Conservation (phyloP, 2,888 invertebrate species). For the Drosophila quinaria region DNA sequence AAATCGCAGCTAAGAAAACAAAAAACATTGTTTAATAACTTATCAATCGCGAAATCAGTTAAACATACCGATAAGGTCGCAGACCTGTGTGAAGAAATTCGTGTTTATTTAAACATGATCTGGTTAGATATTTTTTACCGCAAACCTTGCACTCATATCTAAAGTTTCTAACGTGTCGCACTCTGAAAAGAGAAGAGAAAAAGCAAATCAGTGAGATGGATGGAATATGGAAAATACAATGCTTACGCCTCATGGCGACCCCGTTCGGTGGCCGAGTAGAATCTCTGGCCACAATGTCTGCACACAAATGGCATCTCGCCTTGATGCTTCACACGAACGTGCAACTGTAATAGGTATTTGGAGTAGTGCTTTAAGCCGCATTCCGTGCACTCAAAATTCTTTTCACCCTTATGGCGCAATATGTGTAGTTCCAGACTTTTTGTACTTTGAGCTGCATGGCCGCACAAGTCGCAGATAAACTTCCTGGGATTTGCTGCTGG, state of each 20-base stretch:
- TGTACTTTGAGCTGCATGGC: constrained; percentile 25
- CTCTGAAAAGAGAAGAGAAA: constrained; percentile 23
- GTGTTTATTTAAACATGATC: constrained; percentile 81
- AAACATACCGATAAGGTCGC: constrained; percentile 46
- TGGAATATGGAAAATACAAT: background rate
- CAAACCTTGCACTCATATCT: constrained; percentile 73
- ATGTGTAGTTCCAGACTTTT: constrained; percentile 46
- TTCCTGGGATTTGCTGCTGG: constrained; percentile 15
- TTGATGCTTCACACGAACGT: constrained; percentile 72
- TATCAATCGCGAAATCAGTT: background rate
- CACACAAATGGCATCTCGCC: constrained; percentile 83
- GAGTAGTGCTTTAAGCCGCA: constrained; percentile 63
- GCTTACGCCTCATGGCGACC: constrained; percentile 81
- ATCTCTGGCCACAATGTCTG: constrained; percentile 75
- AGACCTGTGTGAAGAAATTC: constrained; percentile 56
- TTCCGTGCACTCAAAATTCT: constrained; percentile 56
- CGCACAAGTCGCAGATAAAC: constrained; percentile 50
- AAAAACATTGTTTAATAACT: background rate
- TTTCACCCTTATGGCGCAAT: constrained; percentile 56
- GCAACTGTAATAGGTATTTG: constrained; percentile 52
- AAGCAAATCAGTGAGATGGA: background rate
- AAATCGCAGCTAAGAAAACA: constrained; percentile 48
- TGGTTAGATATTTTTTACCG: constrained; percentile 79
- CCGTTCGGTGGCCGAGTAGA: constrained; percentile 63
- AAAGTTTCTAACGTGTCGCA: constrained; percentile 68